A percentile compares a stretch with the other conserved stretches of the same genome.
Conservation (phyloP, 1,140 invertebrate species). For the Pogonognathellus flavescens region DNA sequence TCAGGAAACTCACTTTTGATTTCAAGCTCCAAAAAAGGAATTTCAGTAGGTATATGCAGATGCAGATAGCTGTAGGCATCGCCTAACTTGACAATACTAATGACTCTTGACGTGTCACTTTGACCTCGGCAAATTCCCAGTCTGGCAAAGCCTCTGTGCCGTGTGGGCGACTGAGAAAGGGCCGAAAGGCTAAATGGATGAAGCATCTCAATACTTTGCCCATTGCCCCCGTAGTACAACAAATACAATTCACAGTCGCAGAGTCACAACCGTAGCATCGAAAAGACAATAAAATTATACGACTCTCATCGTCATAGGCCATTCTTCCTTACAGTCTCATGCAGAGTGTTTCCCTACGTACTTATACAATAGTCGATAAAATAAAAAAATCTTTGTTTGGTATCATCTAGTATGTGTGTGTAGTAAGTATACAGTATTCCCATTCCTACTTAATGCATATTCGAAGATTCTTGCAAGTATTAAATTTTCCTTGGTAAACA, state of each 20-base stretch:
- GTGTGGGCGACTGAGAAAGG: not conserved
- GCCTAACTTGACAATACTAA: slow-evolving; percentile 20
- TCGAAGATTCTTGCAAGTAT: not conserved
- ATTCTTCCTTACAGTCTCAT: not conserved
- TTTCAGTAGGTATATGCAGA: not conserved
- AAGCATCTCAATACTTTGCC: not conserved
- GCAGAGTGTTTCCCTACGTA: not conserved
- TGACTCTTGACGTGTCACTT: slow-evolving; percentile 16
- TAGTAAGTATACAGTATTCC: not conserved
- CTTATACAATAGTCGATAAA: slow-evolving; percentile 5
- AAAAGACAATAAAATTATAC: not conserved
- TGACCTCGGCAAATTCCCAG: not conserved
- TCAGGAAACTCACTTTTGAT: slow-evolving; percentile 17
- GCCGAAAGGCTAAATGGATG: not conserved
- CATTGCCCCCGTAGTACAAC: not conserved
- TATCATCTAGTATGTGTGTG: too few species aligned
- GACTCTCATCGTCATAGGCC: not conserved
- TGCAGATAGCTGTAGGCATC: not conserved
- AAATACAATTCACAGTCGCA: not conserved
- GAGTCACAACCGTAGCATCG: not conserved
- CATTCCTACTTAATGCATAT: not conserved
- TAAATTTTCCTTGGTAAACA: not conserved
- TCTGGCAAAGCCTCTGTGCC: not conserved
- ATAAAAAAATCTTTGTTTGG: not conserved
- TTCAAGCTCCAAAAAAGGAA: not conserved